phyloP scores from a whole-genome alignment of 2,888 invertebrate species.

The Drosophila phalerata region DNA sequence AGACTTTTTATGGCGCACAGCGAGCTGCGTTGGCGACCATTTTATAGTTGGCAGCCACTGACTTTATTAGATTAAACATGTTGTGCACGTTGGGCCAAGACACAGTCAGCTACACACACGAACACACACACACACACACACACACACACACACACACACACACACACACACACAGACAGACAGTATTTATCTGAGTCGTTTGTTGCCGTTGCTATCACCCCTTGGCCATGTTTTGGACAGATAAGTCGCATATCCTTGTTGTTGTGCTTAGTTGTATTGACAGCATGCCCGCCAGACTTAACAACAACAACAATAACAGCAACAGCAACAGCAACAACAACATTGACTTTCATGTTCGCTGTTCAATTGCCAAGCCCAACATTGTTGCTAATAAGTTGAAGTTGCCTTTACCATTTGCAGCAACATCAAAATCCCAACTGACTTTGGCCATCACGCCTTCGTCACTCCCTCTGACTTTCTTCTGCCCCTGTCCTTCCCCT shows the following conservation, averaged over 20 bases:
- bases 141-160: conserved; percentile 14
- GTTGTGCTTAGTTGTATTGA: conserved; percentile 51
- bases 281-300: conserved; percentile 46
- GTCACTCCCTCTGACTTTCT: background rate
- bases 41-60: conserved; percentile 73
- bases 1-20: conserved; percentile 64
- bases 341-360: conserved; percentile 35
- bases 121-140: too few relatives aligned
- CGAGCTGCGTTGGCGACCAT: conserved; percentile 53
- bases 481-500: background rate
- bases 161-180: conserved; percentile 12
- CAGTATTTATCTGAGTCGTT: conserved; percentile 48
- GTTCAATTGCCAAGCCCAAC: conserved; percentile 59
- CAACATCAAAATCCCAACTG: conserved; percentile 22
- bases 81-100: conserved; percentile 68
- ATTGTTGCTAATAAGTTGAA: conserved; percentile 75
- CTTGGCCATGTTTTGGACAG: conserved; percentile 68
- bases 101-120: conserved; percentile 31
- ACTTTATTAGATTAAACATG: conserved; percentile 82
- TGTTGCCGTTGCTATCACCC: conserved; percentile 41
- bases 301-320: conserved; percentile 6
- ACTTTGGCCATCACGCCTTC: conserved; percentile 11
- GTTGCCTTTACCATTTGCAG: conserved; percentile 28
- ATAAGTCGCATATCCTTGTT: conserved; percentile 64
- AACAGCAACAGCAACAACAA: conserved; percentile 14